phyloP scores from a whole-genome alignment of 2,113 vertebrate species.

The Halcyon senegalensis region DNA sequence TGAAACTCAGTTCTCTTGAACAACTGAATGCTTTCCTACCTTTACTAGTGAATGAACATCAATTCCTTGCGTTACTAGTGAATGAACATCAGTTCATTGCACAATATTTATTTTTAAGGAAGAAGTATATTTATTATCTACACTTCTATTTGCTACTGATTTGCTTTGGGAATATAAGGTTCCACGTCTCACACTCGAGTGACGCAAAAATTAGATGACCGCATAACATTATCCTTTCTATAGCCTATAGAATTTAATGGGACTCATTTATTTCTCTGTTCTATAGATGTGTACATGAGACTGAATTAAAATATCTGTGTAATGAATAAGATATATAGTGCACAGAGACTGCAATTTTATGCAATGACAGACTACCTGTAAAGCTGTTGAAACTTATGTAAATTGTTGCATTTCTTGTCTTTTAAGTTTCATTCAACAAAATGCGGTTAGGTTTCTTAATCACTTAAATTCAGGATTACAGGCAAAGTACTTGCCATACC shows the following conservation, averaged over 20 bases:
- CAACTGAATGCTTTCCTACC: conserved; percentile 5
- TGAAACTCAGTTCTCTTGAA: conserved; percentile 52
- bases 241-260: not conserved
- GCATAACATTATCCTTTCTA: not conserved
- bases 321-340: not conserved
- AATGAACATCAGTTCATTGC: conserved; percentile 3
- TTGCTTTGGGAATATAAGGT: conserved; percentile 21
- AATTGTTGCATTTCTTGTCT: not conserved
- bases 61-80: not conserved
- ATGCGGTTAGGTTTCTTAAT: not conserved
- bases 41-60: conserved; percentile 14
- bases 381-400: not conserved
- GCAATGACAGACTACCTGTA: not conserved
- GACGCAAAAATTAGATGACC: not conserved
- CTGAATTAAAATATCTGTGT: not conserved
- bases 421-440: not conserved
- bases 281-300: not conserved
- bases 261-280: not conserved
- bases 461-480: not conserved
- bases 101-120: conserved; percentile 51
- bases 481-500: not conserved
- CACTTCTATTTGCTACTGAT: not conserved
- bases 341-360: not conserved
- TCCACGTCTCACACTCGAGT: not conserved
- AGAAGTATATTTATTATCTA: conserved; percentile 31